These are phyloP conservation scores for Forbesichthys papilliferus DNA, from an alignment of 2,113 vertebrate genomes.

Conservation along the genomic window DNA sequence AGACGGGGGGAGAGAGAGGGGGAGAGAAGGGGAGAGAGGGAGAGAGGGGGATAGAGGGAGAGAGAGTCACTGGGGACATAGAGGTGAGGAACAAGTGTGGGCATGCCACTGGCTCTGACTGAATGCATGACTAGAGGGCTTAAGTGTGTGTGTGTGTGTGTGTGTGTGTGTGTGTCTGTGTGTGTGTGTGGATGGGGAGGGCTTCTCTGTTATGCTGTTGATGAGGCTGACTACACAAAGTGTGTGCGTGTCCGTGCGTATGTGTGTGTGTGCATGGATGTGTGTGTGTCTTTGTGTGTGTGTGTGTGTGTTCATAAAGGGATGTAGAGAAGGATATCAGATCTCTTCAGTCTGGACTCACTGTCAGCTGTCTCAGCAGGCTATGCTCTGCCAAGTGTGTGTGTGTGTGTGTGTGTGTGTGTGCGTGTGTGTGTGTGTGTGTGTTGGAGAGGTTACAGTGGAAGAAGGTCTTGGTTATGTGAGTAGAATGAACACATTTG, in stretches of 20 bases:
- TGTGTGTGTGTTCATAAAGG: neutral
- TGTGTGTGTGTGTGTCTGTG: conserved; percentile 13
- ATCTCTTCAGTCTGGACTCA: conserved; percentile 47
- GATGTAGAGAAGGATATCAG: conserved; percentile 46
- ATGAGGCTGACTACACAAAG: neutral
- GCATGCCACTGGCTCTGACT: conserved; percentile 57
- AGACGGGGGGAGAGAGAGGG: no score
- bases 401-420: neutral
- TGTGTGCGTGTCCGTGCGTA: conserved; percentile 13
- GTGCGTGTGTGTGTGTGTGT: conserved; percentile 8
- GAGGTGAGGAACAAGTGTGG: conserved; percentile 62
- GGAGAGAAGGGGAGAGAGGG: neutral
- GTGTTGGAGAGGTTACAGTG: neutral
- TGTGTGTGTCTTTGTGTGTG: neutral
- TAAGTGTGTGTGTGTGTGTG: conserved; percentile 39
- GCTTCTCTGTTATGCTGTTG: neutral
- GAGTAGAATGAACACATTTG: no score
- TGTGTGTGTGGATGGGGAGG: conserved; percentile 1
- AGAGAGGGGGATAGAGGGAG: conserved; percentile 33
- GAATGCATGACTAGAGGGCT: conserved; percentile 62
- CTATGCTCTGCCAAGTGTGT: conserved; percentile 14
- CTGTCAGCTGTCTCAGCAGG: conserved; percentile 40
- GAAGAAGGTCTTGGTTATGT: no score
- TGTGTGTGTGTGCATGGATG: conserved; percentile 2
- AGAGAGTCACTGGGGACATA: conserved; percentile 37